Base-by-base conservation (phyloP, 2,888 invertebrate species). In the Apomyelois bistriatella region DNA sequence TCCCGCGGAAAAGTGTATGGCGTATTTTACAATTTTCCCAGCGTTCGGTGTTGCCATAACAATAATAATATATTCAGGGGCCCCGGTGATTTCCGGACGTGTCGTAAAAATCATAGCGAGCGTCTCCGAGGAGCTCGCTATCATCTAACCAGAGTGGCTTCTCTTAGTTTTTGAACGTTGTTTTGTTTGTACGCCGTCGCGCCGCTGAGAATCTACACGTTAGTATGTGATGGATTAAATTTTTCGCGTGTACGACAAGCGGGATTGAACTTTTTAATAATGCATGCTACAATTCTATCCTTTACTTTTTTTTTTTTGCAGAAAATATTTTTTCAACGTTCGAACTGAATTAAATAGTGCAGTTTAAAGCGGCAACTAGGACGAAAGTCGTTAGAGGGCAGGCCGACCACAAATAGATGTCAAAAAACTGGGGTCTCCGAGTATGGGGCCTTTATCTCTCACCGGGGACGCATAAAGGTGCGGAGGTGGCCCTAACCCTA, bases 391-490 rank as follows among this genome's bases (percentile, higher is more conserved):
- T 86, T 86, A 85, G 79, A 79, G 83, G 80, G 74, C 76, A 71
- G 76, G 73, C 75, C 81, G 80, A 88, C 89, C 89, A 85, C 89
- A 90, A 88, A 89, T 90, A 88, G 87, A 88, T 82, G 88, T 85
- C 86, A 89, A 88, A 90, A 87, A 87, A 87, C 83, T 85, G 80
- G 86, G 82, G 83, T 78, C 76, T 75, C 73, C 74, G 72, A 72
- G 77, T 76, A 78, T 76, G 74, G 82, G 76, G 81, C 79, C 76
- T 82, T 88, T 89, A 89, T 85, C 74, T 83, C 73, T 66, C 87
- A 82, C 89, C 74, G 68, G 90, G 89, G 90, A 89, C 79, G 59
- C 88, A 89, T 90, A 90, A 89, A 89, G 89, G 88, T 90, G 79
- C 82, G 81, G 82, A 85, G 82, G 77, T 82, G 82, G 82, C 78